Evolutionary conservation across 2,888 invertebrate genomes (phyloP).

Genomic region (Ptychoptera contaminata): DNA sequence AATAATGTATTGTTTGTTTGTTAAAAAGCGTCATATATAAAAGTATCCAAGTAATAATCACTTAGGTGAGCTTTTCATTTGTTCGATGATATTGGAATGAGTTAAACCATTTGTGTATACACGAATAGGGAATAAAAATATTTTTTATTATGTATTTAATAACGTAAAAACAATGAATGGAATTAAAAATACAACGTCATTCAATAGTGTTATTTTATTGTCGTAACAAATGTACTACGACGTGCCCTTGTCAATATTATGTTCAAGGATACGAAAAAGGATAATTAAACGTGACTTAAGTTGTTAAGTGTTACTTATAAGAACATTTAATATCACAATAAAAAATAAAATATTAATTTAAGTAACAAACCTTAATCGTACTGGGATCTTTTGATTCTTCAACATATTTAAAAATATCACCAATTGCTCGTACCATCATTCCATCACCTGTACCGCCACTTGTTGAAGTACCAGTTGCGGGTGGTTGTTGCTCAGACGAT

Average conservation of each 20-base stretch:
- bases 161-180: neutral
- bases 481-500: conserved; percentile 14
- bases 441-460: conserved; percentile 25
- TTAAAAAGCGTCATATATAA: neutral
- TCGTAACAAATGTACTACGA: too few relatives aligned
- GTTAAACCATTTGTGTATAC: too few relatives aligned
- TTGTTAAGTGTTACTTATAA: too few relatives aligned
- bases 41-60: neutral
- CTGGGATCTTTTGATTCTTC: conserved; percentile 23
- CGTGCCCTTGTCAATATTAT: too few relatives aligned
- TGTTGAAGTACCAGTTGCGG: conserved; percentile 10
- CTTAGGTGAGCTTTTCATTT: neutral
- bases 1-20: neutral
- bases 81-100: too few relatives aligned
- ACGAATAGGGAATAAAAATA: too few relatives aligned
- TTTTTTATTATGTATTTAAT: too few relatives aligned
- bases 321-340: too few relatives aligned
- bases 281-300: neutral
- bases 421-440: conserved; percentile 30
- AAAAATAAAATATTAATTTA: too few relatives aligned
- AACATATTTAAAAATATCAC: conserved; percentile 29
- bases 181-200: neutral
- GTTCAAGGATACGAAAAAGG: neutral
- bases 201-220: neutral
- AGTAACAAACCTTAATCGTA: conserved; percentile 19